Conservation (phyloP, 2,113 vertebrate species). For the Seriola quinqueradiata region DNA sequence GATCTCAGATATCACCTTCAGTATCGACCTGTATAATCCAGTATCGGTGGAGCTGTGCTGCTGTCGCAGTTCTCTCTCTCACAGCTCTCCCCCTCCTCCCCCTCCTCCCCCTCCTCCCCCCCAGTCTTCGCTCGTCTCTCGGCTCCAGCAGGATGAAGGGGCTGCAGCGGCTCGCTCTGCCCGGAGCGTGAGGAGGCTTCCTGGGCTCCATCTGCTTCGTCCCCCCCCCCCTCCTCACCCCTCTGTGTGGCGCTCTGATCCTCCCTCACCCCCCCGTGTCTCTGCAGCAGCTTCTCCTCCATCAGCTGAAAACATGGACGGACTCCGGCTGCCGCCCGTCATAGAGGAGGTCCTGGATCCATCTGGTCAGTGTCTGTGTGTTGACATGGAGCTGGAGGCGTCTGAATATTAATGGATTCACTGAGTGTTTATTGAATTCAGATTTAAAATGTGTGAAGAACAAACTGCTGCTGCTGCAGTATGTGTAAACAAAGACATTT, state of each 20-base stretch:
- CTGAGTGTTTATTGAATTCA: not conserved
- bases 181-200: slow-evolving; percentile 56
- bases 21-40: not conserved
- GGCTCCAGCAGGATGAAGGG: slow-evolving; percentile 68
- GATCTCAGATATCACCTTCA: not conserved
- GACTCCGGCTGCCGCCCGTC: slow-evolving; percentile 78
- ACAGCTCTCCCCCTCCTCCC: not conserved
- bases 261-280: not conserved
- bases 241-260: not conserved
- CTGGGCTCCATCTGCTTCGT: slow-evolving; percentile 12
- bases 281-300: slow-evolving; percentile 27
- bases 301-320: slow-evolving; percentile 71
- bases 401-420: not conserved
- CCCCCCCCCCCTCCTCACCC: not conserved
- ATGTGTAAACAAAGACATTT: too few species aligned
- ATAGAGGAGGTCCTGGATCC: slow-evolving; percentile 80
- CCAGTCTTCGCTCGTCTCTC: slow-evolving; percentile 16
- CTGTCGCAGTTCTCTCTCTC: slow-evolving; percentile 31
- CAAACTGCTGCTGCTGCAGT: not conserved
- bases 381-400: too few species aligned
- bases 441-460: not conserved
- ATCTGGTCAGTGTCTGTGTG: slow-evolving; percentile 63
- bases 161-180: slow-evolving; percentile 34
- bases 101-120: too few species aligned
- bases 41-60: not conserved